Evolutionary conservation across 2,888 invertebrate genomes (phyloP).

Genomic region (Andricus curvator): DNA sequence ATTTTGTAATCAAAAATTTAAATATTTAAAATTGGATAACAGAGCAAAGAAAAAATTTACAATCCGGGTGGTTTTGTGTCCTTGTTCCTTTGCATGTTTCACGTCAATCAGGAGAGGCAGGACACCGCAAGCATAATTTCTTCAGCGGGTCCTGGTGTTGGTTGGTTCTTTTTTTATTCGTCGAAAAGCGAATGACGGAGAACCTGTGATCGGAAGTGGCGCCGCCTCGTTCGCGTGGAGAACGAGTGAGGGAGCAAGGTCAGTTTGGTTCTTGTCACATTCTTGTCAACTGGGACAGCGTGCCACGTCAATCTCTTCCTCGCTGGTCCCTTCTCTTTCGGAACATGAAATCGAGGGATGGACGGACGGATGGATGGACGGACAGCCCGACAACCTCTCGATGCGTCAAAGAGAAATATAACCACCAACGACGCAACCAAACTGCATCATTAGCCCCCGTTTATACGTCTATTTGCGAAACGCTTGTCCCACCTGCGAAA

Average conservation of each 20-base stretch:
- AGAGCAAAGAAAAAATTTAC: background rate
- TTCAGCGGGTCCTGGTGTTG: background rate
- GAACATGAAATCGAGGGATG: constrained; percentile 64
- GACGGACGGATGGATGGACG: constrained; percentile 64
- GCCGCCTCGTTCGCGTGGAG: constrained; percentile 63
- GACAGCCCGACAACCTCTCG: constrained; percentile 73
- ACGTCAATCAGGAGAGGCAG: background rate
- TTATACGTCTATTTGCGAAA: constrained; percentile 66
- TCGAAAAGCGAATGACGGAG: constrained; percentile 55
- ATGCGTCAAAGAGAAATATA: constrained; percentile 78
- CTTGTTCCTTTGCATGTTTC: background rate
- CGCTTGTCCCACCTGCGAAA: constrained; percentile 59
- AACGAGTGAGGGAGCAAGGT: constrained; percentile 67
- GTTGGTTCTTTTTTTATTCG: background rate
- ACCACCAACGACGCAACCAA: constrained; percentile 71
- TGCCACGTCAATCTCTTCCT: constrained; percentile 76
- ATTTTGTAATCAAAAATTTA: background rate
- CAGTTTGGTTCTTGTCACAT: constrained; percentile 77
- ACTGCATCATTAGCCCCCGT: constrained; percentile 76
- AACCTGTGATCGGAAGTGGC: constrained; percentile 59
- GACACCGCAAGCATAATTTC: constrained; percentile 3
- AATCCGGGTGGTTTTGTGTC: background rate
- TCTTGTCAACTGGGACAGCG: constrained; percentile 77
- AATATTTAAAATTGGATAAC: background rate
- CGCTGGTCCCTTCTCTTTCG: constrained; percentile 63